Conservation (phyloP, 2,113 vertebrate species). For the Ceyx melanurus region DNA sequence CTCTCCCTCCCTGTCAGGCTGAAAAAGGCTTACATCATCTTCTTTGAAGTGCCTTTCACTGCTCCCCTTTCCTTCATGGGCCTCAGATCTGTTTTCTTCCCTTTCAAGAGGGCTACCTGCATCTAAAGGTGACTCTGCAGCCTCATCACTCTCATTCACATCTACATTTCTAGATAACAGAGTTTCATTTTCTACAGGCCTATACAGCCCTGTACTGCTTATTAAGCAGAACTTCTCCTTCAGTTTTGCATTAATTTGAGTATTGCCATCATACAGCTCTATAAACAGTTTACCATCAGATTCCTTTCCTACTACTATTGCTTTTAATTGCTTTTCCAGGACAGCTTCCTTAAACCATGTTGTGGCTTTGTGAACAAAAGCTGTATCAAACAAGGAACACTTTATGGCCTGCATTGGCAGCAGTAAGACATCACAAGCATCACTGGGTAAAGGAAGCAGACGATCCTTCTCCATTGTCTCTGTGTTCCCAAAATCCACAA, state of each 20-base stretch:
- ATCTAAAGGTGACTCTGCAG: not conserved
- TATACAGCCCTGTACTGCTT: not conserved
- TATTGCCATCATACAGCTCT: constrained; percentile 84
- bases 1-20: not conserved
- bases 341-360: constrained; percentile 82
- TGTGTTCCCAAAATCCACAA: constrained; percentile 94
- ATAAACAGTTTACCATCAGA: constrained; percentile 84
- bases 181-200: not conserved
- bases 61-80: not conserved
- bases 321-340: constrained; percentile 78
- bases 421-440: constrained; percentile 83
- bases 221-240: constrained; percentile 75
- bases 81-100: not conserved
- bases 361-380: constrained; percentile 69
- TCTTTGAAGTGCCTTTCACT: not conserved
- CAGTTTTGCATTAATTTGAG: constrained; percentile 83
- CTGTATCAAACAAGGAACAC: constrained; percentile 85
- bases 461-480: constrained; percentile 73
- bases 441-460: constrained; percentile 83
- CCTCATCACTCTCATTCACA: not conserved
- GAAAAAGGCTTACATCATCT: not conserved
- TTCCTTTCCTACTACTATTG: constrained; percentile 85
- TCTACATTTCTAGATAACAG: not conserved
- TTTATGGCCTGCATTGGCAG: constrained; percentile 89
- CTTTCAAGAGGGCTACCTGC: not conserved